Base-by-base conservation (phyloP, 2,797 vertebrate species). In the Sebastes itinus region DNA sequence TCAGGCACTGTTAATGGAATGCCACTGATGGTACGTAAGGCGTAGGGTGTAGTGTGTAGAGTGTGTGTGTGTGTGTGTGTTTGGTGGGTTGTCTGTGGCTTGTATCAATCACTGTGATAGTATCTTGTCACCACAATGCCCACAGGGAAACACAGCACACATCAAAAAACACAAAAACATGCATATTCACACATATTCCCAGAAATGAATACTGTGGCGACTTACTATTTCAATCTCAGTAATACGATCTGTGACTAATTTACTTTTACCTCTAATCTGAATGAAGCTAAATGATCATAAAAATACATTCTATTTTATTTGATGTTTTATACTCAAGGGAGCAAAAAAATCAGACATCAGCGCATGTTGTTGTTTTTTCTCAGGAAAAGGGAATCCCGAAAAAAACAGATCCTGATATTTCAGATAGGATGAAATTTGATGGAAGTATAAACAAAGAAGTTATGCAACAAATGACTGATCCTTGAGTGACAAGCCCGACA, bases 1-100 rank as follows among this genome's bases (percentile, higher is more conserved):
- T 74, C 87, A 77, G 85, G 75, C 74, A 77, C 70, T 52, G 25
- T 89, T 93, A 94, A 94, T 93, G 82, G 89, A 86, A 92, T 77
- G 74, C 75, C 63, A 66, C 80, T 85, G 81, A 91, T 92, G 87
- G 75, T 86, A 74, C 60, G 88, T 89, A 82, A 78, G 83, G 76
- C 60, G 13, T 22, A 73, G 72, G 77, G 78, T 69, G 77, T 7
- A 77, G 80, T 84, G 80, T 25, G 27, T 61, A 35, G 80, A 84
- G 80, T 25, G 28, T 61, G 66, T 85, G 67, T 68, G 69, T 87
- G 87, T 80, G 84, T 42, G 38, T 42, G 14, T 87, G 85, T 84
- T 81, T 81, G 70, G 33, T 1, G 6, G 63, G 67, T 76, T 72
- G 54, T 76, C 14, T 38, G 46, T 76, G 60, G 55, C n/a, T 84